These are phyloP conservation scores for Drosophila jambulina DNA, from an alignment of 1,140 invertebrate genomes.

Conservation along the genomic window DNA sequence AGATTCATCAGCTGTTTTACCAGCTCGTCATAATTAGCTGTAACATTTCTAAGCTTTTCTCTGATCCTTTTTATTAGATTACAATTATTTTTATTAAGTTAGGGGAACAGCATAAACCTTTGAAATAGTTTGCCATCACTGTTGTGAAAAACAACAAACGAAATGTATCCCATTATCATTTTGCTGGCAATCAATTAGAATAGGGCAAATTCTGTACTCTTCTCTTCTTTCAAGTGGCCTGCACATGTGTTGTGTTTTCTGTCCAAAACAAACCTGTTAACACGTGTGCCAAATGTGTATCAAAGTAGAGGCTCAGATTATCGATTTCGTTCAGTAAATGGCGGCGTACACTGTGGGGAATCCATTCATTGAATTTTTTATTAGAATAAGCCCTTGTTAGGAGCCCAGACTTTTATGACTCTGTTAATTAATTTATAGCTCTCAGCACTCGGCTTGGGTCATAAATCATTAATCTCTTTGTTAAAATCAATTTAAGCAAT, in stretches of 20 bases:
- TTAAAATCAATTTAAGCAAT: slow-evolving; percentile 34
- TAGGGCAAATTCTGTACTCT: slow-evolving; percentile 13
- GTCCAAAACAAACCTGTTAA: slow-evolving; percentile 9
- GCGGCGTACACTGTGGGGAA: not conserved
- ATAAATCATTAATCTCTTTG: slow-evolving; percentile 35
- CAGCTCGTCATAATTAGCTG: not conserved
- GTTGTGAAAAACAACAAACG: not conserved
- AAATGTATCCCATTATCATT: slow-evolving; percentile 16
- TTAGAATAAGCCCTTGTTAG: slow-evolving; percentile 14
- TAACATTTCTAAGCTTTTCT: not conserved
- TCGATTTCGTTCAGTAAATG: slow-evolving; percentile 13
- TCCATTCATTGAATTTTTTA: not conserved
- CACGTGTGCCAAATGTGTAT: slow-evolving; percentile 39
- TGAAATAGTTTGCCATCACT: not conserved
- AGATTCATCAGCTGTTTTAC: not conserved
- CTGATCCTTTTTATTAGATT: not conserved
- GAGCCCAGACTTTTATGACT: not conserved
- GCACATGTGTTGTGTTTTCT: slow-evolving; percentile 14
- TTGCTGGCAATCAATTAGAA: slow-evolving; percentile 32
- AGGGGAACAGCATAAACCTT: not conserved
- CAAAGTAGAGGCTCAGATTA: slow-evolving; percentile 4
- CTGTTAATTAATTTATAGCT: slow-evolving; percentile 35
- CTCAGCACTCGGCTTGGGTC: not conserved
- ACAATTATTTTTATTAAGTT: not conserved
- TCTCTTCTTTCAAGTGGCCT: slow-evolving; percentile 7